Percentiles rank a stretch among this genome's conserved stretches.
Conservation (phyloP, 2,888 invertebrate species). For the Margaritifera margaritifera region DNA sequence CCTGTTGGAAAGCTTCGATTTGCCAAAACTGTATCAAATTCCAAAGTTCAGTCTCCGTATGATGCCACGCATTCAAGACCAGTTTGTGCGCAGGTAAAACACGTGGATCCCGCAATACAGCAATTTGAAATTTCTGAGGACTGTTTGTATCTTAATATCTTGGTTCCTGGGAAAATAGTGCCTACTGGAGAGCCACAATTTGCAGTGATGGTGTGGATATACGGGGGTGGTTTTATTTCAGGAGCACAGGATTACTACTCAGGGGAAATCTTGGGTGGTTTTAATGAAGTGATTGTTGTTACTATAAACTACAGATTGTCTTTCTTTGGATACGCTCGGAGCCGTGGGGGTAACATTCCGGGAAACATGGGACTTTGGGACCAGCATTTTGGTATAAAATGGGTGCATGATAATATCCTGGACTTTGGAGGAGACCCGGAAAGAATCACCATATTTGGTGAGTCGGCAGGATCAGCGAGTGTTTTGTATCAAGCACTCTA, state of each 20-base stretch:
- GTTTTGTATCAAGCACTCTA: constrained; percentile 28
- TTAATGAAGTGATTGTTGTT: constrained; percentile 25
- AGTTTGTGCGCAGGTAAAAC: constrained; percentile 37
- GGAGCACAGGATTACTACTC: constrained; percentile 43
- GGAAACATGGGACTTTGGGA: constrained; percentile 40
- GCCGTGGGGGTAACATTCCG: constrained; percentile 8
- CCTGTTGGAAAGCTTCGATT: constrained; percentile 44
- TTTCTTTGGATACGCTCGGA: constrained; percentile 28
- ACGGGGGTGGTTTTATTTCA: constrained; percentile 42
- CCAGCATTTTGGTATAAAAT: constrained; percentile 31
- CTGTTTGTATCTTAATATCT: constrained; percentile 53
- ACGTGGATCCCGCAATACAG: not conserved
- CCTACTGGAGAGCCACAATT: not conserved
- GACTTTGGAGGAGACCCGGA: constrained; percentile 25
- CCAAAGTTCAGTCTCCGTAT: constrained; percentile 17
- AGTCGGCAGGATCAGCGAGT: constrained; percentile 27
- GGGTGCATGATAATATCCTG: constrained; percentile 31
- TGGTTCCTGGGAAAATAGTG: constrained; percentile 27
- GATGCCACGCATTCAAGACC: constrained; percentile 35
- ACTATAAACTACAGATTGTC: constrained; percentile 33
- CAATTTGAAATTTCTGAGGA: constrained; percentile 30
- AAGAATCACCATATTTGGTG: constrained; percentile 31
- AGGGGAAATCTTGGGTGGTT: constrained; percentile 35
- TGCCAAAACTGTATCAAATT: constrained; percentile 30
- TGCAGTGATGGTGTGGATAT: constrained; percentile 45